A percentile compares a stretch with the other conserved stretches of the same genome.
Conservation (phyloP, 2,888 invertebrate species). For the Tanytarsus gracilentus region DNA sequence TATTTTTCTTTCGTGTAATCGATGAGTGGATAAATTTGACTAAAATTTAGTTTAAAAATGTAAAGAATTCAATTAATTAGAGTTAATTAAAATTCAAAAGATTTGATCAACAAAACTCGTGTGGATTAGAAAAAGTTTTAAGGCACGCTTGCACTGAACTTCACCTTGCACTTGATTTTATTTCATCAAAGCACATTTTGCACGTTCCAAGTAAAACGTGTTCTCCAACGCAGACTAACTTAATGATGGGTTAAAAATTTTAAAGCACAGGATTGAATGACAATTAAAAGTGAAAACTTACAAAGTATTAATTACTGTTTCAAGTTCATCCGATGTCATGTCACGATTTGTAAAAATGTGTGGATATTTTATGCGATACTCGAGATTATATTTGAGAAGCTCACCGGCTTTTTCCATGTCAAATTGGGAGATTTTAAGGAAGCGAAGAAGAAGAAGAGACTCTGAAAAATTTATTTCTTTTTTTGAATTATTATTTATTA, state of each 20-base stretch:
- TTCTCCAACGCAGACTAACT: neutral
- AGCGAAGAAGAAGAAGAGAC: conserved; percentile 37
- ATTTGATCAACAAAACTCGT: neutral
- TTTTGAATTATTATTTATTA: neutral
- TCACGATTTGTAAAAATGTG: conserved; percentile 54
- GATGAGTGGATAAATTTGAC: neutral
- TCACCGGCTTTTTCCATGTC: conserved; percentile 52
- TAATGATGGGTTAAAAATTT: neutral
- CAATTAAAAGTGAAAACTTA: neutral
- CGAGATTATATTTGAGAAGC: conserved; percentile 50
- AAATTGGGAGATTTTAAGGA: conserved; percentile 48
- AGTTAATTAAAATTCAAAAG: neutral
- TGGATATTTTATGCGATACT: conserved; percentile 50
- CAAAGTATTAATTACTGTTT: conserved; percentile 38
- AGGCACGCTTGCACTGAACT: neutral
- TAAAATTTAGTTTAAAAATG: neutral
- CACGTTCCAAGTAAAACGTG: neutral
- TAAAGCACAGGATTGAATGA: neutral
- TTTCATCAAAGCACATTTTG: neutral
- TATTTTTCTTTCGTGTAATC: neutral
- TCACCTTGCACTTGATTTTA: neutral
- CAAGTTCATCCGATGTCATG: conserved; percentile 47
- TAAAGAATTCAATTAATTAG: neutral
- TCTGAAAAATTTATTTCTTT: neutral
- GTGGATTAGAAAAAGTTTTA: neutral